These are phyloP conservation scores for Trematomus bernacchii DNA, from an alignment of 2,797 vertebrate genomes.

Conservation along the genomic window DNA sequence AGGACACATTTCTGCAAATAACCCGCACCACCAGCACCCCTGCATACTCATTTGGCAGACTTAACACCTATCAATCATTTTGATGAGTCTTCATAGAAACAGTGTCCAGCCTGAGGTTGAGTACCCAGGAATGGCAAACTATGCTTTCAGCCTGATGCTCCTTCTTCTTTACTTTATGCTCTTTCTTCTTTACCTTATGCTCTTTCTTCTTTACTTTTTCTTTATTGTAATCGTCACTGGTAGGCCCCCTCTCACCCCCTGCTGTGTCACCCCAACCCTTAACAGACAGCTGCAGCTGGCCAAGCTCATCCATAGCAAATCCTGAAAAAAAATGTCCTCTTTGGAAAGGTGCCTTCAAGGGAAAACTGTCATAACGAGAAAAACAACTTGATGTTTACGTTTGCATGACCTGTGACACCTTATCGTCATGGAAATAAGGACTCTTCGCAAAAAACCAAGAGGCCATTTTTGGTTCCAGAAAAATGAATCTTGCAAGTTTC, in stretches of 20 bases:
- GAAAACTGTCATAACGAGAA: background rate
- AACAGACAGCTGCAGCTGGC: slow-evolving; percentile 27
- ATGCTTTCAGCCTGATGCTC: slow-evolving; percentile 19
- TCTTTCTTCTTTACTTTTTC: slow-evolving; percentile 25
- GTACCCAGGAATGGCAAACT: slow-evolving; percentile 27
- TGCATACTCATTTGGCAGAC: slow-evolving; percentile 20
- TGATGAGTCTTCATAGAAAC: slow-evolving; percentile 44
- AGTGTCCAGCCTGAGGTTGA: slow-evolving; percentile 14
- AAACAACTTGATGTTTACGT: background rate
- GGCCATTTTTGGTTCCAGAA: background rate
- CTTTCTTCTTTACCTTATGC: too few species aligned
- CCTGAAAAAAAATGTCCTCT: slow-evolving; percentile 6
- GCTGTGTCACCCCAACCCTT: slow-evolving; percentile 20
- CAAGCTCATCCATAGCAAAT: slow-evolving; percentile 13
- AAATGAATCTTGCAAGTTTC: background rate
- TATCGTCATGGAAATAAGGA: slow-evolving; percentile 1
- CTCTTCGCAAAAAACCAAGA: background rate
- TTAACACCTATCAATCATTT: slow-evolving; percentile 40
- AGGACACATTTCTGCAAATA: slow-evolving; percentile 25
- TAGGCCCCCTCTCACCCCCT: background rate
- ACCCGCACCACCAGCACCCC: background rate
- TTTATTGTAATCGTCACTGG: slow-evolving; percentile 9
- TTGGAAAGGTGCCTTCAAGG: slow-evolving; percentile 5
- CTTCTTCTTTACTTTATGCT: slow-evolving; percentile 30
- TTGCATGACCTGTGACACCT: background rate